phyloP scores from a whole-genome alignment of 2,113 vertebrate species.

The Noctilio leporinus region DNA sequence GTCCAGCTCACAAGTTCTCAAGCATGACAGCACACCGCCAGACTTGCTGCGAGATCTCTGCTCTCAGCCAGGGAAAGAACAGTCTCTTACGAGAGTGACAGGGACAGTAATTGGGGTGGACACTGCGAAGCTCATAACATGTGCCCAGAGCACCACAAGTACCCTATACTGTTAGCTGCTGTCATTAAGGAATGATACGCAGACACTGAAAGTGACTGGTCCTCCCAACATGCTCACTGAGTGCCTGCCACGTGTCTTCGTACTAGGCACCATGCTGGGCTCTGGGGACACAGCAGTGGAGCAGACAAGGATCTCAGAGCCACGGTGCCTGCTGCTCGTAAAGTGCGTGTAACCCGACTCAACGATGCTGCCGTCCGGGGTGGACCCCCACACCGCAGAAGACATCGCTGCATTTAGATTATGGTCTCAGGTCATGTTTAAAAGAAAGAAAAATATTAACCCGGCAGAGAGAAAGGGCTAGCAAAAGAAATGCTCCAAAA shows the following conservation, averaged over 20 bases:
- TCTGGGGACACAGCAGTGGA: accelerated
- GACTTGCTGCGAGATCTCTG: neutral
- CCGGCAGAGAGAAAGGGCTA: neutral
- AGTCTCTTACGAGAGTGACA: accelerated
- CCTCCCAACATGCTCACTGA: neutral
- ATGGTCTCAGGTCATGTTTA: neutral
- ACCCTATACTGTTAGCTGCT: neutral
- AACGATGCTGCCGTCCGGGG: neutral
- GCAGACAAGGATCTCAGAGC: neutral
- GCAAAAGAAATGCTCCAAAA: neutral
- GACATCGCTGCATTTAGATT: accelerated
- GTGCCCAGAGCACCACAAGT: accelerated
- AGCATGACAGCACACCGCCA: accelerated
- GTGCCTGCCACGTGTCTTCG: accelerated
- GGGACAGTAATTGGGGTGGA: too few species aligned
- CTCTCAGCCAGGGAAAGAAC: neutral
- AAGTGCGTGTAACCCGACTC: accelerated
- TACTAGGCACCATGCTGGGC: neutral
- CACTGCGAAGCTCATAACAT: accelerated
- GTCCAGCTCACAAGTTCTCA: neutral
- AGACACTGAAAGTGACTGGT: neutral
- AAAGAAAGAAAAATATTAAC: neutral
- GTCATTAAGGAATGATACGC: accelerated
- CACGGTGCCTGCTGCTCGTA: accelerated
- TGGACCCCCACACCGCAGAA: neutral